Conservation (phyloP, 1,140 invertebrate genomes). For the Trichonephila clavipes region DNA sequence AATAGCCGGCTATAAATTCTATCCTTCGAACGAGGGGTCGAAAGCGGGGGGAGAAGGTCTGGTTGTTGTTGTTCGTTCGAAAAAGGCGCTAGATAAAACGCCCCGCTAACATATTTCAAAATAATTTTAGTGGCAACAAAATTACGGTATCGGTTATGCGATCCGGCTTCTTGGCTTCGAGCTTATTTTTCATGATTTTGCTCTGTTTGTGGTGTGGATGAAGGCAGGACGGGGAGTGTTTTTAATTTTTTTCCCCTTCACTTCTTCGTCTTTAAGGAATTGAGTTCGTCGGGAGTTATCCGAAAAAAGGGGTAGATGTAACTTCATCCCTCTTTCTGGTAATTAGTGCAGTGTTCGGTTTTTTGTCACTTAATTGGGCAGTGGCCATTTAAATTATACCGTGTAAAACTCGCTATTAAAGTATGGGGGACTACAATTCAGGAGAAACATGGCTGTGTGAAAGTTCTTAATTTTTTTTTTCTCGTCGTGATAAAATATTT, state of each 20-base stretch:
- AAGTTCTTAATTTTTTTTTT: too few species aligned
- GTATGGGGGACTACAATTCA: neutral
- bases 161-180: constrained; percentile 7
- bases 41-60: neutral
- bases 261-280: neutral
- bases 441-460: too few species aligned
- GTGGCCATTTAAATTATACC: neutral
- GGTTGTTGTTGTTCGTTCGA: neutral
- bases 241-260: neutral
- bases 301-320: neutral
- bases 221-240: neutral
- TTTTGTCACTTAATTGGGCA: constrained; percentile 1
- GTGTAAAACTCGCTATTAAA: neutral
- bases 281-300: neutral
- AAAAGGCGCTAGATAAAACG: constrained; percentile 40
- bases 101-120: constrained; percentile 39
- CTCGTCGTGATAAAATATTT: too few species aligned
- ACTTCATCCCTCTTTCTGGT: neutral
- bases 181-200: constrained; percentile 26
- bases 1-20: constrained; percentile 65
- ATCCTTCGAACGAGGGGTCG: constrained; percentile 11
- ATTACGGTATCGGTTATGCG: constrained; percentile 47
- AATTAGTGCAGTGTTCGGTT: neutral
- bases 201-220: constrained; percentile 7
- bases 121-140: constrained; percentile 52